Evolutionary conservation across 2,797 vertebrate genomes (phyloP).

Genomic region (Gymnocypris eckloni): DNA sequence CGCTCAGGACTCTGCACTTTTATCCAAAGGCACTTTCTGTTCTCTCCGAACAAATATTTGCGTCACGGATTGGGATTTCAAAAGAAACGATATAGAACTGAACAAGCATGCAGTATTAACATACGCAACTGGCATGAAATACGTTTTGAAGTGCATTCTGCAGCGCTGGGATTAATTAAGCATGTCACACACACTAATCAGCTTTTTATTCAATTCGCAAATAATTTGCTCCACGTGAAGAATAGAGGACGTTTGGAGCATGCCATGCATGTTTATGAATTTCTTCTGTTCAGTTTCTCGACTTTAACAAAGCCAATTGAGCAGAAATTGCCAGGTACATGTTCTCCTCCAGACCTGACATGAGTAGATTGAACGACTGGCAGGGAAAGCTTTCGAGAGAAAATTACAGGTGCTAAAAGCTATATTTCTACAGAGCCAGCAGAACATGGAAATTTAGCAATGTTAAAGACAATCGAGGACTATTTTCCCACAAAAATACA

Average conservation of each 20-base stretch:
- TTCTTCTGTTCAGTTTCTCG: not conserved
- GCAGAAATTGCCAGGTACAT: slow-evolving; percentile 27
- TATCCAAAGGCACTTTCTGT: slow-evolving; percentile 19
- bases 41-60: slow-evolving; percentile 48
- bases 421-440: not conserved
- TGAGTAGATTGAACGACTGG: slow-evolving; percentile 35
- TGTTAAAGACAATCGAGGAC: not conserved
- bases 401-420: not conserved
- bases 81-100: not conserved
- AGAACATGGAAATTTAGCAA: not conserved
- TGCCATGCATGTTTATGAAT: slow-evolving; percentile 7
- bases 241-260: slow-evolving; percentile 13
- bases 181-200: slow-evolving; percentile 54
- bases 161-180: slow-evolving; percentile 69
- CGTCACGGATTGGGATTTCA: slow-evolving; percentile 6
- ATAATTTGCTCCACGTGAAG: slow-evolving; percentile 57
- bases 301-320: slow-evolving; percentile 27
- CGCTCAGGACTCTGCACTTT: slow-evolving; percentile 39
- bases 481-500: not conserved
- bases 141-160: slow-evolving; percentile 55
- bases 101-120: slow-evolving; percentile 36
- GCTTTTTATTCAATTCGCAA: slow-evolving; percentile 64
- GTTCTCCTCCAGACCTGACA: slow-evolving; percentile 29
- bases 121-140: slow-evolving; percentile 53
- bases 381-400: not conserved